phyloP scores from a whole-genome alignment of 2,797 vertebrate species.

The Acanthopagrus latus region DNA sequence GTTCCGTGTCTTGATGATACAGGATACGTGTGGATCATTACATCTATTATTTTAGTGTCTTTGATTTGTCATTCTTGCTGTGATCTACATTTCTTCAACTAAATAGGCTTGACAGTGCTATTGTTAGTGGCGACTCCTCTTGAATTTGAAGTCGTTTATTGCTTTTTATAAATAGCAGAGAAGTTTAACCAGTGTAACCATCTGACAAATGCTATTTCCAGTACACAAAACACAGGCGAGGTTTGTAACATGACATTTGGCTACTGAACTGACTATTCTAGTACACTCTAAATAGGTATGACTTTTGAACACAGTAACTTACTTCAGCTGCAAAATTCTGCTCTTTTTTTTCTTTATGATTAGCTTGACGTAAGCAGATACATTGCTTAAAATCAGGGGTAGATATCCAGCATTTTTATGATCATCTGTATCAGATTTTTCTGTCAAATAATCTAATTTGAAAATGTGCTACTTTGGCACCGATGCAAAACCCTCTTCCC shows the following conservation, averaged over 20 bases:
- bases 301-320: background rate
- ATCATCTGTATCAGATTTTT: too few species aligned
- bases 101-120: background rate
- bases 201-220: background rate
- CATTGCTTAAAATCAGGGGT: background rate
- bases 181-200: background rate
- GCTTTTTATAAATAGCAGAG: conserved; percentile 22
- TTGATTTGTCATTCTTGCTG: too few species aligned
- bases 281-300: background rate
- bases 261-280: background rate
- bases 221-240: background rate
- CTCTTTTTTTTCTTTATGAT: background rate
- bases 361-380: background rate
- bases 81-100: background rate
- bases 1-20: background rate
- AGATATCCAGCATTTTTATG: too few species aligned
- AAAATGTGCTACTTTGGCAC: too few species aligned
- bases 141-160: background rate
- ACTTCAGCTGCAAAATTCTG: background rate
- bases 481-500: too few species aligned
- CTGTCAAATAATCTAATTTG: too few species aligned
- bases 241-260: conserved; percentile 21
- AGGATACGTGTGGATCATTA: background rate
- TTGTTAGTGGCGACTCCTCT: background rate
- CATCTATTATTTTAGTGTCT: background rate